These are phyloP conservation scores for Lerema accius DNA, from an alignment of 1,140 invertebrate genomes.

Conservation along the genomic window DNA sequence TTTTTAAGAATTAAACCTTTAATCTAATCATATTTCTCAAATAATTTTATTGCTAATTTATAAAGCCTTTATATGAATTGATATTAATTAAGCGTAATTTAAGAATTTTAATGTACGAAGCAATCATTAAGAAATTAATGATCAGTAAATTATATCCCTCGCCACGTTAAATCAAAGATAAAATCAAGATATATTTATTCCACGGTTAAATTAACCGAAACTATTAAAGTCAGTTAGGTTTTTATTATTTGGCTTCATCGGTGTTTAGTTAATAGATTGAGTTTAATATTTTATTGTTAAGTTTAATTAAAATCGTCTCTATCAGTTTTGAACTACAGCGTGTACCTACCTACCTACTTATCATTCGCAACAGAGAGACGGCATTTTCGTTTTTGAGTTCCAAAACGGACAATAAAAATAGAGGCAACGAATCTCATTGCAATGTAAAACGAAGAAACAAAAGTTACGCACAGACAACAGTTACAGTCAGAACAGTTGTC, in stretches of 20 bases:
- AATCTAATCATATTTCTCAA: not conserved
- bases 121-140: conserved; percentile 4
- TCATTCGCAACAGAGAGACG: not conserved
- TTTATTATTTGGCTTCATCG: not conserved
- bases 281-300: too few relatives aligned
- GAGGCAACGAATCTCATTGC: conserved; percentile 27
- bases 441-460: conserved; percentile 27
- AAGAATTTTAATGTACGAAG: not conserved
- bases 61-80: not conserved
- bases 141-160: conserved; percentile 4
- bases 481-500: conserved; percentile 20
- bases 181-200: not conserved
- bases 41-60: not conserved
- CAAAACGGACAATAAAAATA: conserved; percentile 20
- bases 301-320: too few relatives aligned
- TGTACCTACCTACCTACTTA: too few relatives aligned
- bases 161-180: conserved; percentile 2
- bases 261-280: not conserved
- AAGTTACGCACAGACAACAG: conserved; percentile 33
- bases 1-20: not conserved
- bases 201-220: conserved; percentile 1
- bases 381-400: conserved; percentile 13
- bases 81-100: not conserved
- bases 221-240: not conserved
- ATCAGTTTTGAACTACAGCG: too few relatives aligned